Conservation (phyloP, 2,888 invertebrate species). For the Cataglyphis altisquamis region DNA sequence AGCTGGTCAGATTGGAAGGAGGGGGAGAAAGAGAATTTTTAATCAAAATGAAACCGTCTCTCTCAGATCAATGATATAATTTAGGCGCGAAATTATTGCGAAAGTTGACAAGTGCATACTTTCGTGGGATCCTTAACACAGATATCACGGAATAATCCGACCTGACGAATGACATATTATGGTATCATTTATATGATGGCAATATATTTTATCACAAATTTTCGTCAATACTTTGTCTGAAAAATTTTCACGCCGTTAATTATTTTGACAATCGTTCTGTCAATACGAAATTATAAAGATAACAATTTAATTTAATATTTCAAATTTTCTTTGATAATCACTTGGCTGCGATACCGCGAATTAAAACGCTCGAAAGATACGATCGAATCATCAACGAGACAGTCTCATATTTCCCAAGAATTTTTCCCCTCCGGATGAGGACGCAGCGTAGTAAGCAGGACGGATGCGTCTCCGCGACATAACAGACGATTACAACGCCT, state of each 20-base stretch:
- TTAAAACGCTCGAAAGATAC: background rate
- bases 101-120: conserved; percentile 30
- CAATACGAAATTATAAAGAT: background rate
- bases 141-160: too few species aligned
- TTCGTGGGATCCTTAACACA: conserved; percentile 4
- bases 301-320: background rate
- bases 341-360: conserved; percentile 4
- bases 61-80: conserved; percentile 40
- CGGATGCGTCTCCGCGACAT: conserved; percentile 67
- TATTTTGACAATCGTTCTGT: background rate
- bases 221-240: background rate
- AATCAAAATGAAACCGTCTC: conserved; percentile 63
- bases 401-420: background rate
- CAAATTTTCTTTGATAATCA: background rate
- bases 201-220: background rate
- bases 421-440: background rate
- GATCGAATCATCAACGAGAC: background rate
- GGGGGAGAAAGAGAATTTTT: background rate
- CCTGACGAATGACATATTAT: background rate
- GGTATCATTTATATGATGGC: background rate
- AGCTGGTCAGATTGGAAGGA: background rate
- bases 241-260: background rate
- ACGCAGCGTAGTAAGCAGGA: conserved; percentile 58
- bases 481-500: conserved; percentile 75
- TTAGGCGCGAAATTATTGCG: background rate